These are phyloP conservation scores for Acanthopleura granulata DNA, from an alignment of 2,888 invertebrate genomes.

Conservation along the genomic window DNA sequence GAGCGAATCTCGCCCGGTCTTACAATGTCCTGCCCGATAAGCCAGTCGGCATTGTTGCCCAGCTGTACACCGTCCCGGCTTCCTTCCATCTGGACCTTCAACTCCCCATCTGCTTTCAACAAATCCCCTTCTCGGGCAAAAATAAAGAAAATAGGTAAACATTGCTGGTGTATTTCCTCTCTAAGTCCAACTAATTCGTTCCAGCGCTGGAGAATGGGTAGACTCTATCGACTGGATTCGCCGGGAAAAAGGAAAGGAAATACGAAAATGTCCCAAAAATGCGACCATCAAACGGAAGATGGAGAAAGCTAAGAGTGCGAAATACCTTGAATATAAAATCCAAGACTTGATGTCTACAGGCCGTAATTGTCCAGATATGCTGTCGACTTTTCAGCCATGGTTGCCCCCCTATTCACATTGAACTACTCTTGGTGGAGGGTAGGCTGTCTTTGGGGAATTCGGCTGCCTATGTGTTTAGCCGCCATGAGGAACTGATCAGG, in stretches of 20 bases:
- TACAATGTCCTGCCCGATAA: background rate
- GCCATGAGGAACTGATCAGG: background rate
- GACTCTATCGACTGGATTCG: background rate
- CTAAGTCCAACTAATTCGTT: conserved; percentile 10
- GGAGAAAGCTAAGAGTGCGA: background rate
- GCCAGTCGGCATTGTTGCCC: background rate
- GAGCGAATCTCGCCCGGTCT: background rate
- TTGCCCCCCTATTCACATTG: background rate
- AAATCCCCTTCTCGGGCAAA: background rate
- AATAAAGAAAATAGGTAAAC: conserved; percentile 19
- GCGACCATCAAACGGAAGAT: conserved; percentile 12
- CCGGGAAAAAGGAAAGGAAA: conserved; percentile 10
- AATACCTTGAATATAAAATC: background rate
- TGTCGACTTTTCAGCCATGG: background rate
- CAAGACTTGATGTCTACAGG: background rate
- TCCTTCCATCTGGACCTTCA: background rate
- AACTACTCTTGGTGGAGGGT: background rate
- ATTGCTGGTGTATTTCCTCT: conserved; percentile 2
- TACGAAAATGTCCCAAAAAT: background rate
- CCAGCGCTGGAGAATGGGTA: background rate
- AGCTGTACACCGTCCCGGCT: background rate
- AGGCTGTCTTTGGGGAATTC: background rate
- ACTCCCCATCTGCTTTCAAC: conserved; percentile 13
- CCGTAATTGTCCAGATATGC: background rate
- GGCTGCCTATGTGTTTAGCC: background rate